Evolutionary conservation across 2,113 vertebrate species (phyloP).

Genomic region (Rhynchomys soricoides): DNA sequence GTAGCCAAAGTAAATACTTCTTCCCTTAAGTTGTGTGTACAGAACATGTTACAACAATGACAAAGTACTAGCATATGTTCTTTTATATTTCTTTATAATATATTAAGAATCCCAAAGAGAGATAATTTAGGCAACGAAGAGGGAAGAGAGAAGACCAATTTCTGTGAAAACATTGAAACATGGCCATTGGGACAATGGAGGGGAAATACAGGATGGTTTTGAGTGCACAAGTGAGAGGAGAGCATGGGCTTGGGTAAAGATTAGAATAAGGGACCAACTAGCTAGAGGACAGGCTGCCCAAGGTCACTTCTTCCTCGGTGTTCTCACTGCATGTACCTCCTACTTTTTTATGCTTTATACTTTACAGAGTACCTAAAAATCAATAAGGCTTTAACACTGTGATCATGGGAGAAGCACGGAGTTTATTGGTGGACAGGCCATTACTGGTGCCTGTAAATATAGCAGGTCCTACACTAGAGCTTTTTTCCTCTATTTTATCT

Average conservation of each 20-base stretch:
- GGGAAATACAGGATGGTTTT: background rate
- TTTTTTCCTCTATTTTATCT: background rate
- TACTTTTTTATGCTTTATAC: background rate
- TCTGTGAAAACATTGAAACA: background rate
- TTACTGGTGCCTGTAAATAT: background rate
- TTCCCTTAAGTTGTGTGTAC: background rate
- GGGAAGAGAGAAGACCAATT: background rate
- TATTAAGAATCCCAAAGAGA: background rate
- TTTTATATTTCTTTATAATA: background rate
- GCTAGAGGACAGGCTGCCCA: background rate
- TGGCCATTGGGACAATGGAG: background rate
- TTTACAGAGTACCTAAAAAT: conserved; percentile 27
- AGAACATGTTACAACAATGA: background rate
- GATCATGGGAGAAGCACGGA: background rate
- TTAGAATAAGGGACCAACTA: background rate
- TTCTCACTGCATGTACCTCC: background rate
- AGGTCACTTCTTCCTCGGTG: background rate
- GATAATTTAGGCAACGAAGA: background rate
- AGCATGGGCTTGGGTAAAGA: background rate
- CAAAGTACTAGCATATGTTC: background rate
- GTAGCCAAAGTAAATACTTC: too few relatives aligned
- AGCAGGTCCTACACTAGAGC: background rate
- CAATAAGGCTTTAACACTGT: background rate
- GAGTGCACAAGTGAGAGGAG: background rate
- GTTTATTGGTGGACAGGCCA: background rate